Evolutionary conservation across 2,797 vertebrate genomes (phyloP).

Genomic region (Brotula barbata): DNA sequence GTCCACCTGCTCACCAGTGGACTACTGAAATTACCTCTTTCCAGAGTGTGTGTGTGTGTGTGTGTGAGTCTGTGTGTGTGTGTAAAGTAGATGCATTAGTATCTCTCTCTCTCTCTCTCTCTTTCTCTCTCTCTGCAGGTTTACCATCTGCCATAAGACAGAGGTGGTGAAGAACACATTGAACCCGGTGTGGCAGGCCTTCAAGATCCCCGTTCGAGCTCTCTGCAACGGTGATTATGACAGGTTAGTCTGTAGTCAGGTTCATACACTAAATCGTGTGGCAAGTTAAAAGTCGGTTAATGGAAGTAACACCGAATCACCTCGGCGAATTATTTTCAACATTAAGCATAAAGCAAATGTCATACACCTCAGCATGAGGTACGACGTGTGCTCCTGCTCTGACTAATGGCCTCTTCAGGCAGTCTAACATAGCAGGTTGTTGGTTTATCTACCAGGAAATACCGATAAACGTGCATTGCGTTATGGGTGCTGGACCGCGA

Average conservation of each 20-base stretch:
- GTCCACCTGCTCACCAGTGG: conserved; percentile 32
- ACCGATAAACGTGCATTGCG: neutral
- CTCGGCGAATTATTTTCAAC: neutral
- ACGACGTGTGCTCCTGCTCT: neutral
- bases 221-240: conserved; percentile 93
- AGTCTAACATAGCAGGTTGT: neutral
- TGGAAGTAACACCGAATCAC: neutral
- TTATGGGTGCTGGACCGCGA: neutral
- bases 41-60: conserved; percentile 28
- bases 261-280: neutral
- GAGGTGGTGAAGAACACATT: conserved; percentile 92
- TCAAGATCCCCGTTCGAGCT: conserved; percentile 89
- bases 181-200: conserved; percentile 94
- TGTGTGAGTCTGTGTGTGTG: conserved; percentile 8
- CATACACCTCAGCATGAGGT: neutral
- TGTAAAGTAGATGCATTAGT: neutral
- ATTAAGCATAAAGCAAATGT: conserved; percentile 5
- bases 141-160: conserved; percentile 94
- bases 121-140: conserved; percentile 70
- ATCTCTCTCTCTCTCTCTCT: conserved; percentile 3
- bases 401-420: conserved; percentile 24
- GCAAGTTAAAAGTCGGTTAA: neutral
- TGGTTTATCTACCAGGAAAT: neutral
- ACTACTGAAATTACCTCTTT: conserved; percentile 55
- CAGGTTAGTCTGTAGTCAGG: conserved; percentile 73